Evolutionary conservation across 2,888 invertebrate species (phyloP).

Genomic region (Polymixis lichenea): DNA sequence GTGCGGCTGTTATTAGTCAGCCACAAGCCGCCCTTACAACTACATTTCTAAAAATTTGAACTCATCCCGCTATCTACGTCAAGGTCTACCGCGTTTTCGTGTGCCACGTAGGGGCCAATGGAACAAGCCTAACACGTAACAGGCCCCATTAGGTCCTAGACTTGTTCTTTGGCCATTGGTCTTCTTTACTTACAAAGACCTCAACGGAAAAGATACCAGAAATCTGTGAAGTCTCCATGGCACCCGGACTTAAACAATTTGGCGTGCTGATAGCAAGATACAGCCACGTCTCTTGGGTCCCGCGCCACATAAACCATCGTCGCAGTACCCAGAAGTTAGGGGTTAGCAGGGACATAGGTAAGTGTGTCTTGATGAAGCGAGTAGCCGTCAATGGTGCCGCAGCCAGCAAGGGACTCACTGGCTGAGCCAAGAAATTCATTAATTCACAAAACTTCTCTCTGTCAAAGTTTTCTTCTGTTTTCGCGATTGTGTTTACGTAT

Average conservation of each 20-base stretch:
- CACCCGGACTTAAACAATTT: conserved; percentile 88
- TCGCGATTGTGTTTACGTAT: background rate
- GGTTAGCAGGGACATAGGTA: conserved; percentile 92
- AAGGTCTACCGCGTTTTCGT: background rate
- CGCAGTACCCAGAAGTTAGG: conserved; percentile 83
- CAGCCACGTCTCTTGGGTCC: conserved; percentile 95
- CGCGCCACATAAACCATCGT: conserved; percentile 94
- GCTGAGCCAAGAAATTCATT: background rate
- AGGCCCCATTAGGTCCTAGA: background rate
- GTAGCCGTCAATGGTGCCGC: conserved; percentile 73
- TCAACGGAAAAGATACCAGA: conserved; percentile 91
- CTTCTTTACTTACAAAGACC: conserved; percentile 88
- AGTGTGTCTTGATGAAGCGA: conserved; percentile 92
- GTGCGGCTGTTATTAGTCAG: no score
- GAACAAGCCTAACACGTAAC: background rate
- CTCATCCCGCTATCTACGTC: background rate
- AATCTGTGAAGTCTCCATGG: conserved; percentile 90
- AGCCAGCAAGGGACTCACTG: conserved; percentile 47
- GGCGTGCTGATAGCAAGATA: conserved; percentile 94
- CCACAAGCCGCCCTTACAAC: background rate
- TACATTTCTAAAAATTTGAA: background rate
- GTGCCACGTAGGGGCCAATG: background rate
- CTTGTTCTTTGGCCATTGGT: background rate
- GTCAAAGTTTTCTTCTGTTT: conserved; percentile 19
- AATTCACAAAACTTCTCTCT: conserved; percentile 14